phyloP scores from a whole-genome alignment of 2,113 vertebrate species.

The Cyprinodon brontotheroides region DNA sequence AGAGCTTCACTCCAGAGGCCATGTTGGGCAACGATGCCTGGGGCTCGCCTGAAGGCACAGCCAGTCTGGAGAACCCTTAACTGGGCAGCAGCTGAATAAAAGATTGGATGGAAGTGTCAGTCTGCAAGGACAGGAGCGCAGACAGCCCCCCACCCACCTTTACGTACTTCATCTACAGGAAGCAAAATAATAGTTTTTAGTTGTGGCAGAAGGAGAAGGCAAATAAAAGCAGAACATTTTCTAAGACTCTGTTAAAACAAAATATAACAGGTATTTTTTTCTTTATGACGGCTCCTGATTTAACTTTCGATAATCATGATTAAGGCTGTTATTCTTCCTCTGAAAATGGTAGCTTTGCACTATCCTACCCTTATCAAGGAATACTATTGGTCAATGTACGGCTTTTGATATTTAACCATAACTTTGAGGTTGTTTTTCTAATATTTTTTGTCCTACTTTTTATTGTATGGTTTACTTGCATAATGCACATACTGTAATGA shows the following conservation, averaged over 20 bases:
- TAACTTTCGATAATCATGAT: too few relatives aligned
- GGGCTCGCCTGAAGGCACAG: conserved; percentile 75
- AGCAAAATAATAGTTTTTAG: conserved; percentile 49
- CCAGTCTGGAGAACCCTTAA: conserved; percentile 70
- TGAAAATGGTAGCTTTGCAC: too few relatives aligned
- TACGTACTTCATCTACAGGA: conserved; percentile 11
- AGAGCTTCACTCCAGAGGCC: conserved; percentile 59
- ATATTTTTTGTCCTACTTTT: too few relatives aligned
- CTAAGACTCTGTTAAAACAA: background rate
- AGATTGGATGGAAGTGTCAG: conserved; percentile 68
- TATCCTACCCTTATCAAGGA: too few relatives aligned
- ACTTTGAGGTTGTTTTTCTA: too few relatives aligned
- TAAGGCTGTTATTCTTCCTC: too few relatives aligned
- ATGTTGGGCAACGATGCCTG: conserved; percentile 56
- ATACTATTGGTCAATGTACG: too few relatives aligned
- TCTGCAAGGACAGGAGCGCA: conserved; percentile 63
- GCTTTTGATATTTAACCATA: too few relatives aligned
- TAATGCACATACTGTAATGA: too few relatives aligned
- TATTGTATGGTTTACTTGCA: too few relatives aligned
- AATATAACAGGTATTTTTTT: background rate
- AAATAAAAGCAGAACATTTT: background rate
- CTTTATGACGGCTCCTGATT: too few relatives aligned
- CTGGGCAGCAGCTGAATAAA: conserved; percentile 72
- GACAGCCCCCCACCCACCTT: conserved; percentile 45
- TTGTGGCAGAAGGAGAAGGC: conserved; percentile 7